Evolutionary conservation across 92 coral and sea anemone species (phyloP).

Genomic region (Parazoanthus darwini): DNA sequence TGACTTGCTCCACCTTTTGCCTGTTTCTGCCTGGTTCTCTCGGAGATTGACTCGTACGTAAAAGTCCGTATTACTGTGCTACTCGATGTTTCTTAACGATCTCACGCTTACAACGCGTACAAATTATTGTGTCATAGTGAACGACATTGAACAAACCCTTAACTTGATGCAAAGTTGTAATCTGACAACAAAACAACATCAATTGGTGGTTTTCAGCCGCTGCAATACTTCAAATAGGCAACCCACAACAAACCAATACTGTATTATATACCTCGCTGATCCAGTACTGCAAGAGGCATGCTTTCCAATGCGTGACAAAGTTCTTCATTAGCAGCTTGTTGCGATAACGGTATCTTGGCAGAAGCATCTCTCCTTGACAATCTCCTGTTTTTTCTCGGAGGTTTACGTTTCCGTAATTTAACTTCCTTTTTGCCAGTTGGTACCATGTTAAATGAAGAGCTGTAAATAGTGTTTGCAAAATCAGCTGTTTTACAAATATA

Average conservation of each 20-base stretch:
- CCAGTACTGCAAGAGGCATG: slow-evolving; percentile 23
- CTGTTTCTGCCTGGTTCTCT: no score
- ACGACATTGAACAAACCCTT: no score
- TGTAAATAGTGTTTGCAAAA: background rate
- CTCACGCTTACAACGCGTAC: background rate
- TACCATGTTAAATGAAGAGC: slow-evolving; percentile 25
- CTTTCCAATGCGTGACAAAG: slow-evolving; percentile 34
- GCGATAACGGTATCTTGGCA: background rate
- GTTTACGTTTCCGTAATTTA: background rate
- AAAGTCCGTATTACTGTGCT: background rate
- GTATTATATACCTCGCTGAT: slow-evolving; percentile 1
- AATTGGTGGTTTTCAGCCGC: background rate
- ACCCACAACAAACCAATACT: background rate
- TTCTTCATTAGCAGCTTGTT: slow-evolving; percentile 15
- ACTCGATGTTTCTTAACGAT: background rate
- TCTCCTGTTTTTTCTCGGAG: slow-evolving; percentile 12
- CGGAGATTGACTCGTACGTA: no score
- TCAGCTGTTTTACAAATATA: background rate
- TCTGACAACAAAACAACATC: background rate
- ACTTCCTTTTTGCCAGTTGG: background rate
- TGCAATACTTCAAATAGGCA: background rate
- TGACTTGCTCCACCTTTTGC: no score
- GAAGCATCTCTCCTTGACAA: background rate
- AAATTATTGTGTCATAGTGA: no score
- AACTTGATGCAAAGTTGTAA: background rate